These are phyloP conservation scores for Hylomyscus alleni DNA, from an alignment of 2,797 vertebrate genomes.

Conservation along the genomic window DNA sequence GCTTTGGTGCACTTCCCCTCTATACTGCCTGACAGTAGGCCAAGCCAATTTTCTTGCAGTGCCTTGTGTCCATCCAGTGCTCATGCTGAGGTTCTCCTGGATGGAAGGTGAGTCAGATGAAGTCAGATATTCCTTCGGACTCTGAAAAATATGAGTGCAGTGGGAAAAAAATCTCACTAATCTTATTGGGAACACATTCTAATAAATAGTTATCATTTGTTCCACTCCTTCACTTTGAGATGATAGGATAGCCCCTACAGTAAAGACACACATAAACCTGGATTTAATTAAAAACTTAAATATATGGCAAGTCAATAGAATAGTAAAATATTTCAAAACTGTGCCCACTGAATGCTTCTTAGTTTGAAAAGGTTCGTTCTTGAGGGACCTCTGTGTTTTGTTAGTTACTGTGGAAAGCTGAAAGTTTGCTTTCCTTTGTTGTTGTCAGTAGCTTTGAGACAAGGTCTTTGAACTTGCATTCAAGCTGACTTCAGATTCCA, in stretches of 20 bases:
- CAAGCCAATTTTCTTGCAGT: background rate
- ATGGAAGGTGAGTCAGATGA: background rate
- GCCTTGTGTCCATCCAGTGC: background rate
- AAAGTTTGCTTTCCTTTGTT: constrained; percentile 5
- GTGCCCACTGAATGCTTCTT: background rate
- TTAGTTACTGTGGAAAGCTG: background rate
- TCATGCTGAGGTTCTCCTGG: background rate
- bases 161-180: background rate
- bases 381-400: background rate
- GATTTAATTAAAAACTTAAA: constrained; percentile 20
- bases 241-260: background rate
- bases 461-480: background rate
- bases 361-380: background rate
- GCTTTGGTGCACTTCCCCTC: background rate
- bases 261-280: background rate
- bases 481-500: background rate
- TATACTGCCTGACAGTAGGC: background rate
- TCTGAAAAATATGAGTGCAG: background rate
- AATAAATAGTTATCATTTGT: background rate
- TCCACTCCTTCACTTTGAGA: background rate
- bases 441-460: background rate
- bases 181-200: background rate
- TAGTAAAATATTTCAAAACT: background rate
- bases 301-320: background rate
- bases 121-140: background rate